Conservation (phyloP, 2,113 vertebrate genomes). For the Nibea coibor region DNA sequence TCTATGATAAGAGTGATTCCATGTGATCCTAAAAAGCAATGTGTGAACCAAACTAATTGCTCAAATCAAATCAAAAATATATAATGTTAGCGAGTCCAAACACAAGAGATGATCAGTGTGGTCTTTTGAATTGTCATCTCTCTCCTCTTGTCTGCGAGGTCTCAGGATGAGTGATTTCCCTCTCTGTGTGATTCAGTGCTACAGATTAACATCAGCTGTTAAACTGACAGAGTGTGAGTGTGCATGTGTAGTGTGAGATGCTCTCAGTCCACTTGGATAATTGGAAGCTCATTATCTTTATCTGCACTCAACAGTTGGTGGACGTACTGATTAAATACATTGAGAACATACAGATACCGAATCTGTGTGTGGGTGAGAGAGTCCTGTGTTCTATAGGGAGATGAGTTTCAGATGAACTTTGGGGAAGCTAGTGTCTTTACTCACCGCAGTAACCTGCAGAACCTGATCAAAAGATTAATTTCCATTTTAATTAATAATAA, state of each 20-base stretch:
- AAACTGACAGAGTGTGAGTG: constrained; percentile 3
- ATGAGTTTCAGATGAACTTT: neutral
- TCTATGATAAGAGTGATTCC: too few relatives aligned
- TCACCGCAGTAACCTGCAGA: neutral
- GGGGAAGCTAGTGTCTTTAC: neutral
- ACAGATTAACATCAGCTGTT: constrained; percentile 37
- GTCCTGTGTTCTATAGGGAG: too few relatives aligned
- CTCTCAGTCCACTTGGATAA: constrained; percentile 34
- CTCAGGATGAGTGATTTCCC: constrained; percentile 5
- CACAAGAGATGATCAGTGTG: neutral
- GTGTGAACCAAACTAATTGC: neutral
- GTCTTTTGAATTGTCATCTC: neutral
- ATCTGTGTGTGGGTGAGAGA: neutral
- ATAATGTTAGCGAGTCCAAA: neutral
- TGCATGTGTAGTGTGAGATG: neutral
- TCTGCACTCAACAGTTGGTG: constrained; percentile 4
- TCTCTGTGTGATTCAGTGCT: constrained; percentile 1
- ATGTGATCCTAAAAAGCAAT: too few relatives aligned
- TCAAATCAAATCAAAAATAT: neutral
- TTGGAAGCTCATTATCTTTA: constrained; percentile 43
- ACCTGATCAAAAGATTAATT: neutral
- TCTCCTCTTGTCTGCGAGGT: neutral
- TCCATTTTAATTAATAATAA: too few relatives aligned
- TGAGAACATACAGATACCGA: constrained; percentile 7
- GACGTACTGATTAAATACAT: constrained; percentile 4